Evolutionary conservation across 2,113 vertebrate genomes (phyloP).

Genomic region (Orcinus orca): DNA sequence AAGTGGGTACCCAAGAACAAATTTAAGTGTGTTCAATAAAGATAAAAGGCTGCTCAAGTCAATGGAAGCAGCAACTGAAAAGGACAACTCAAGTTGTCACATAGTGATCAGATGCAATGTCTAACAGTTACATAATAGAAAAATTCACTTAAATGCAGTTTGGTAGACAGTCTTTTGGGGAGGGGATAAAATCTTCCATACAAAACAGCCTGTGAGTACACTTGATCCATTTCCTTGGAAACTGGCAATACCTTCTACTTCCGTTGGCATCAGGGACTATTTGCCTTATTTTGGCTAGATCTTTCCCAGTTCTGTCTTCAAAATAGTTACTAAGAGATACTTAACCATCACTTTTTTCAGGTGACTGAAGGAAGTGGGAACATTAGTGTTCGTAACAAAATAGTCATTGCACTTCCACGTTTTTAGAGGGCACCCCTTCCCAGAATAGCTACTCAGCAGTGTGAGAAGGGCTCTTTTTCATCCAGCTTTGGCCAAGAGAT

Average conservation of each 20-base stretch:
- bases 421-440: not conserved
- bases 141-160: not conserved
- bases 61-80: not conserved
- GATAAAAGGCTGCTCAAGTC: not conserved
- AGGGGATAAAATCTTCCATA: not conserved
- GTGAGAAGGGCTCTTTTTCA: constrained; percentile 66
- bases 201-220: not conserved
- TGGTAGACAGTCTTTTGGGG: not conserved
- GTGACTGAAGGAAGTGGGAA: not conserved
- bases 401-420: not conserved
- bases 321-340: not conserved
- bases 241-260: not conserved
- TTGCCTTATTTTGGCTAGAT: not conserved
- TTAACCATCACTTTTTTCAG: constrained; percentile 1
- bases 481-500: constrained; percentile 89
- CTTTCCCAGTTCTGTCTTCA: constrained; percentile 3
- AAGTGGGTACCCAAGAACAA: not conserved
- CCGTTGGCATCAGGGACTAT: not conserved
- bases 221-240: not conserved
- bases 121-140: not conserved
- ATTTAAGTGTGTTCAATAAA: not conserved
- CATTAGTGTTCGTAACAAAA: constrained; percentile 2
- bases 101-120: not conserved
- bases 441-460: constrained; percentile 28
- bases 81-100: not conserved